phyloP scores from a whole-genome alignment of 2,113 vertebrate genomes.

The Peucedramus taeniatus region DNA sequence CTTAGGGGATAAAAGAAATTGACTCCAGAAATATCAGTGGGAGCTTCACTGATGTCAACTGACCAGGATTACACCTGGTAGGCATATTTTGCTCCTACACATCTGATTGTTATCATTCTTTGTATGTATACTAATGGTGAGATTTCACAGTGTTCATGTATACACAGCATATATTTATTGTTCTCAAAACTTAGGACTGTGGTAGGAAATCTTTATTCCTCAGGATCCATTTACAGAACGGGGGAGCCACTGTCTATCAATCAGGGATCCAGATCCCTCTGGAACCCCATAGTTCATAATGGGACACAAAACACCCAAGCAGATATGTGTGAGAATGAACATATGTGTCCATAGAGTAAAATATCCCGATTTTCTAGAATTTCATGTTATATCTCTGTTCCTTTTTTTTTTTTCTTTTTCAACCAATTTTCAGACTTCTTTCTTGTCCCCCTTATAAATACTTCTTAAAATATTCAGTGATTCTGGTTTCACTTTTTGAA shows the following conservation, averaged over 20 bases:
- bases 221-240: background rate
- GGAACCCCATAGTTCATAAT: background rate
- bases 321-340: background rate
- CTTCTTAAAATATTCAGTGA: background rate
- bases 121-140: background rate
- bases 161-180: background rate
- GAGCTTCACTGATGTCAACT: background rate
- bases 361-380: background rate
- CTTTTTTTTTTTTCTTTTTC: background rate
- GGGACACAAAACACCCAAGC: background rate
- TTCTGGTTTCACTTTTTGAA: background rate
- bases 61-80: background rate
- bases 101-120: background rate
- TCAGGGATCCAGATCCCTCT: background rate
- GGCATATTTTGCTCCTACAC: background rate
- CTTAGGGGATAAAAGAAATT: background rate
- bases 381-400: background rate
- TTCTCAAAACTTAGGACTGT: background rate
- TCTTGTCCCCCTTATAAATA: background rate
- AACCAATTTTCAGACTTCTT: background rate
- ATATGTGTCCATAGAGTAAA: background rate
- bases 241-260: rapidly evolving
- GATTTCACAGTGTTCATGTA: background rate
- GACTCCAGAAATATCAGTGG: background rate
- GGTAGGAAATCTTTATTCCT: background rate